Percentiles rank a stretch among this genome's conserved stretches.
Conservation (phyloP, 2,888 invertebrate species). For the Aphodius granarius region DNA sequence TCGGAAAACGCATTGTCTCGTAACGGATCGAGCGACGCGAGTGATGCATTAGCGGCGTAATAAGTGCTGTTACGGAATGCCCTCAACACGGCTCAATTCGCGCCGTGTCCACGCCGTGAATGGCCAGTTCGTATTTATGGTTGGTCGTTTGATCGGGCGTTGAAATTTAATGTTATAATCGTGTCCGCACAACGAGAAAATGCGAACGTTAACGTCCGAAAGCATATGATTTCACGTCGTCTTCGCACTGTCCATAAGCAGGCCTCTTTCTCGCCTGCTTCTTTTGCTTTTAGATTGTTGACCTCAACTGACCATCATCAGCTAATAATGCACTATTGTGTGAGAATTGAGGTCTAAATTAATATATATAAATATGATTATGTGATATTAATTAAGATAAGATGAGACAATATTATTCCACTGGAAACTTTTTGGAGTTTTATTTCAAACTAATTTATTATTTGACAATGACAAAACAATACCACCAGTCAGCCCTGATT, state of each 20-base stretch:
- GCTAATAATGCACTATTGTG: background rate
- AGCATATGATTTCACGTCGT: background rate
- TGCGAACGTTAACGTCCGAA: background rate
- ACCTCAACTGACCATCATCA: background rate
- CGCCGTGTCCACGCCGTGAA: background rate
- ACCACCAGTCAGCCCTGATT: no score
- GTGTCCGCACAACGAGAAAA: background rate
- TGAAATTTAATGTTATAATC: background rate
- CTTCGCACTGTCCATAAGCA: background rate
- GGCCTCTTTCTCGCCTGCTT: no score
- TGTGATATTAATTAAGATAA: no score
- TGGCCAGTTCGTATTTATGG: background rate
- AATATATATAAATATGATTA: no score
- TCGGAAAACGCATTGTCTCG: background rate
- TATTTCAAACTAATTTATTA: no score
- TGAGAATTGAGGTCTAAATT: no score
- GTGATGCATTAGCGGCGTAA: background rate
- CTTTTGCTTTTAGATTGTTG: background rate
- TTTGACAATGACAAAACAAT: no score
- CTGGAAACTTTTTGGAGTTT: no score
- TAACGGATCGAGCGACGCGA: background rate
- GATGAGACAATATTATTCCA: no score
- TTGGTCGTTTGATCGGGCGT: background rate
- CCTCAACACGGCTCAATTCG: background rate
- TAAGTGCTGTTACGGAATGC: background rate